A percentile compares a stretch with the other conserved stretches of the same genome.
Conservation (phyloP, 2,113 vertebrate species). For the Osmerus mordax region DNA sequence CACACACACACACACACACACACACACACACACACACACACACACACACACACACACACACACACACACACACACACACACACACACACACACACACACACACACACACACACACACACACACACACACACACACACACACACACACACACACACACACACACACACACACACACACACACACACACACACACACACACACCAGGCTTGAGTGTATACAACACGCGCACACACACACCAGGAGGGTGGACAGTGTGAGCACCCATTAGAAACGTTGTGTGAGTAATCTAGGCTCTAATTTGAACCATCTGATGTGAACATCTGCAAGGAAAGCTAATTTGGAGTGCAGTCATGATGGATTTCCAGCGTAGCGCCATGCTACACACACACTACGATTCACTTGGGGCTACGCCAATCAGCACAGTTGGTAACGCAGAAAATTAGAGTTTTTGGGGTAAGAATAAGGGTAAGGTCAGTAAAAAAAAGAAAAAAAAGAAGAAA, state of each 20-base stretch:
- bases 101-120: too few species aligned
- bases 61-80: too few species aligned
- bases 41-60: too few species aligned
- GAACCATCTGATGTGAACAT: constrained; percentile 75
- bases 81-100: too few species aligned
- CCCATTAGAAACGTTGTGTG: constrained; percentile 68
- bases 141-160: too few species aligned
- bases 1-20: too few species aligned
- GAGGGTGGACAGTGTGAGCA: constrained; percentile 29
- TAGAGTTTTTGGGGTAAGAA: too few species aligned
- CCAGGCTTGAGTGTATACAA: background rate
- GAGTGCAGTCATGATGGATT: constrained; percentile 21
- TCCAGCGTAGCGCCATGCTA: constrained; percentile 21
- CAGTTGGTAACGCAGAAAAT: background rate
- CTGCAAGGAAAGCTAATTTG: constrained; percentile 68
- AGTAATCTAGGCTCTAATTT: constrained; percentile 69
- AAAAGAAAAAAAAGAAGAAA: too few species aligned
- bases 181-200: too few species aligned
- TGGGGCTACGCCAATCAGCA: constrained; percentile 28
- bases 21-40: too few species aligned
- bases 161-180: too few species aligned
- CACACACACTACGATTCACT: constrained; percentile 30
- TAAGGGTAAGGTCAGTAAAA: background rate
- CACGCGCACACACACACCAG: background rate
- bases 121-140: too few species aligned